phyloP scores from a whole-genome alignment of 2,797 vertebrate genomes.

The Tangara arthus region DNA sequence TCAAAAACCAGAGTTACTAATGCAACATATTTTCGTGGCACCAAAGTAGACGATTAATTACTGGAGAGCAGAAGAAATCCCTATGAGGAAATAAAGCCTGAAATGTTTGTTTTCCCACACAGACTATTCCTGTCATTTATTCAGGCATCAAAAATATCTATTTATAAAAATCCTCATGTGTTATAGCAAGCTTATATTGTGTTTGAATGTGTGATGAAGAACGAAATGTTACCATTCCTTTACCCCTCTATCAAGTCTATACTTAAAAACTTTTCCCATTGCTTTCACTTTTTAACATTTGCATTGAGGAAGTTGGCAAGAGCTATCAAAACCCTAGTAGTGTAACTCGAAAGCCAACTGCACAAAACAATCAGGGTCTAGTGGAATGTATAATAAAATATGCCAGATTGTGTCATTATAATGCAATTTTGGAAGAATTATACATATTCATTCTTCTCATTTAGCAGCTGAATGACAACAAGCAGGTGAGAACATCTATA shows the following conservation, averaged over 20 bases:
- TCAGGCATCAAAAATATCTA: not conserved
- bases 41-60: conserved; percentile 16
- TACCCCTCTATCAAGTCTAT: conserved; percentile 29
- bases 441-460: conserved; percentile 73
- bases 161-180: conserved; percentile 21
- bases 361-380: conserved; percentile 70
- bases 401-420: conserved; percentile 69
- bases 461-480: conserved; percentile 76
- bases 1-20: not conserved
- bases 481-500: conserved; percentile 70
- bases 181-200: conserved; percentile 53
- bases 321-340: conserved; percentile 63
- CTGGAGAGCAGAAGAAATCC: not conserved
- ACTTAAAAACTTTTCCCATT: conserved; percentile 56
- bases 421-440: conserved; percentile 70
- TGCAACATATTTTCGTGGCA: not conserved
- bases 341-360: conserved; percentile 67
- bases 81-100: not conserved
- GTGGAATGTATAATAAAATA: conserved; percentile 71
- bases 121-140: conserved; percentile 1
- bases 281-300: conserved; percentile 66
- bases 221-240: conserved; percentile 55
- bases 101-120: not conserved
- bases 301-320: conserved; percentile 66
- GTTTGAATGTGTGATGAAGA: conserved; percentile 61